Conservation (phyloP, 2,888 invertebrate species). For the Rhagophthalmus giganteus region DNA sequence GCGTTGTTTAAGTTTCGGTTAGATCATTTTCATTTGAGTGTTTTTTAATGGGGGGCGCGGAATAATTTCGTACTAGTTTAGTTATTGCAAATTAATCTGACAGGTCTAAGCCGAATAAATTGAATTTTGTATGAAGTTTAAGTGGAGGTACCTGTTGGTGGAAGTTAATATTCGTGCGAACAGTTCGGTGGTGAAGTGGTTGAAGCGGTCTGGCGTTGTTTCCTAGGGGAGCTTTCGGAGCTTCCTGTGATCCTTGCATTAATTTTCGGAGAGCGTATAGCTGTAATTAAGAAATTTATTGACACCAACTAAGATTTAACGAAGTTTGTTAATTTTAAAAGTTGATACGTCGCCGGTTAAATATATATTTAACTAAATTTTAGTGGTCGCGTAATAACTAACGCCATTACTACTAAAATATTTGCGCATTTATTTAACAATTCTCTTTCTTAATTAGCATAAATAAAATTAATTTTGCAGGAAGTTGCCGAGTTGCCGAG, state of each 20-base stretch:
- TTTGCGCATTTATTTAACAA: neutral
- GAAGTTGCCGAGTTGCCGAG: neutral
- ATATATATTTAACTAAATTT: too few species aligned
- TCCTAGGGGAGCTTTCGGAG: constrained; percentile 88
- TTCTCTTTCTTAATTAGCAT: neutral
- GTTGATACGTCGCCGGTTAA: too few species aligned
- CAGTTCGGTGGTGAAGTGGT: constrained; percentile 87
- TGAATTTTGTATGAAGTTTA: constrained; percentile 24
- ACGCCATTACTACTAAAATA: too few species aligned
- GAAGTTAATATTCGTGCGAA: constrained; percentile 97
- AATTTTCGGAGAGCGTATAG: constrained; percentile 83
- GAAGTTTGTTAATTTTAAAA: constrained; percentile 16
- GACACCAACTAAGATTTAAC: constrained; percentile 29
- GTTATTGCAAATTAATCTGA: constrained; percentile 18
- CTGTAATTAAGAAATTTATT: constrained; percentile 58
- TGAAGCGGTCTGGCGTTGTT: constrained; percentile 95
- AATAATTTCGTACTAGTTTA: constrained; percentile 13
- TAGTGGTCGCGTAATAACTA: too few species aligned
- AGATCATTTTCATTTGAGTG: constrained; percentile 6
- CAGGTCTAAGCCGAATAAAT: constrained; percentile 17
- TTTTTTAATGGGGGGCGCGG: constrained; percentile 21
- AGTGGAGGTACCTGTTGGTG: constrained; percentile 58
- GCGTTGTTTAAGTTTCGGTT: constrained; percentile 10
- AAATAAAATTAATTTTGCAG: neutral
- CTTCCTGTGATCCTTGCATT: constrained; percentile 85